These are phyloP conservation scores for Stegana nigrithorax DNA, from an alignment of 2,888 invertebrate genomes.

Conservation along the genomic window DNA sequence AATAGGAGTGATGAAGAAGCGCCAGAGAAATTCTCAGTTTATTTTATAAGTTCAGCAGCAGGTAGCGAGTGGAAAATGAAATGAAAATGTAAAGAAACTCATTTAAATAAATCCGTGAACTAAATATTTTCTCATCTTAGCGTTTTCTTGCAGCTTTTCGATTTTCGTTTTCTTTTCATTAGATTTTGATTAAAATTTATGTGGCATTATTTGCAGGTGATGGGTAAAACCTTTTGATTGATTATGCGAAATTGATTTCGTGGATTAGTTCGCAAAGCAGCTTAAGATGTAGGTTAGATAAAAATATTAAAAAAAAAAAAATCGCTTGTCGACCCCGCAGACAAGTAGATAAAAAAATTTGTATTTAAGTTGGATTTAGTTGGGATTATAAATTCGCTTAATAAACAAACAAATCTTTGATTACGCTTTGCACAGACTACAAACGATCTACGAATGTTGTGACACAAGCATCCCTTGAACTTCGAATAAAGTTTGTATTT, in stretches of 20 bases:
- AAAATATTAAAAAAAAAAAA: too few relatives aligned
- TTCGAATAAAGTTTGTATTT: too few relatives aligned
- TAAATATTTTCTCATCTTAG: conserved; percentile 9
- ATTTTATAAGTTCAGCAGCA: too few relatives aligned
- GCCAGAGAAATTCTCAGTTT: background rate
- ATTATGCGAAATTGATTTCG: conserved; percentile 14
- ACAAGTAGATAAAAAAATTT: too few relatives aligned
- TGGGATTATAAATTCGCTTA: too few relatives aligned
- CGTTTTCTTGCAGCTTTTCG: background rate
- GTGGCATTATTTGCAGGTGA: background rate
- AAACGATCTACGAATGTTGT: too few relatives aligned
- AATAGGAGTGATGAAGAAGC: background rate
- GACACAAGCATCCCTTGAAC: too few relatives aligned
- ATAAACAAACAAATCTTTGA: too few relatives aligned
- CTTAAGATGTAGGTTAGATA: conserved; percentile 11
- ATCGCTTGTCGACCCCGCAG: too few relatives aligned
- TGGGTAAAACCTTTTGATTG: conserved; percentile 14
- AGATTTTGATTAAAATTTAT: conserved; percentile 8
- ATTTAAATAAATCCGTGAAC: conserved; percentile 18
- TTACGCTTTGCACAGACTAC: too few relatives aligned
- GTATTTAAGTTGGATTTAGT: too few relatives aligned
- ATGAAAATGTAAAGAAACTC: conserved; percentile 10
- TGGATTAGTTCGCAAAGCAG: conserved; percentile 1
- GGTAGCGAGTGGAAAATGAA: too few relatives aligned
- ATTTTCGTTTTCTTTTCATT: background rate